These are phyloP conservation scores for Marcusenius ussheri DNA, from an alignment of 2,113 vertebrate species.

Conservation along the genomic window DNA sequence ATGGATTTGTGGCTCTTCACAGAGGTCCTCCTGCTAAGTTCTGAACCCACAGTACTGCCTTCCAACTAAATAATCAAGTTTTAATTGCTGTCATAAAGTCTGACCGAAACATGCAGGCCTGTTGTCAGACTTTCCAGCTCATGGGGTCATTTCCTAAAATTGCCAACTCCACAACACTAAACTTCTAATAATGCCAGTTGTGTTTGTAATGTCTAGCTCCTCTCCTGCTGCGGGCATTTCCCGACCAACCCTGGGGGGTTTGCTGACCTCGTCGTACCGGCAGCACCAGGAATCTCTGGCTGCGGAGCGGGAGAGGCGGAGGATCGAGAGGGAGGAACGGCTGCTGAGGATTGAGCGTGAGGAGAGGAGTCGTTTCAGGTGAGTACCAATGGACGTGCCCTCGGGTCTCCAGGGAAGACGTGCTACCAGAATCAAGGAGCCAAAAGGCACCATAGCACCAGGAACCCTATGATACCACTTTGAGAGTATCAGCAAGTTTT, in stretches of 20 bases:
- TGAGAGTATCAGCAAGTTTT: not conserved
- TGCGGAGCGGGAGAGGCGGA: conserved; percentile 80
- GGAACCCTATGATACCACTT: not conserved
- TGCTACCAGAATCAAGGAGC: not conserved
- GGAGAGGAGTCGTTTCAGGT: conserved; percentile 92
- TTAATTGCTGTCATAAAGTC: not conserved
- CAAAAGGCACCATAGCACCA: not conserved
- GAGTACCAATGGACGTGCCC: conserved; percentile 35
- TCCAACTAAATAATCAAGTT: not conserved
- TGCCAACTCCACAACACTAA: not conserved
- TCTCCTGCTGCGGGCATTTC: conserved; percentile 15
- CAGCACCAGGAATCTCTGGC: conserved; percentile 93
- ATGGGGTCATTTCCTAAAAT: not conserved
- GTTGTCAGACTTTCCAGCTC: not conserved
- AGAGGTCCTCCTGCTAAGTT: not conserved
- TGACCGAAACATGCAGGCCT: not conserved
- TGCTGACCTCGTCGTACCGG: conserved; percentile 84
- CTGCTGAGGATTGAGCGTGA: conserved; percentile 89
- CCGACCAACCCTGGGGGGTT: conserved; percentile 71
- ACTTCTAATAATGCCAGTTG: not conserved
- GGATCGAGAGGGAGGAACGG: conserved; percentile 87
- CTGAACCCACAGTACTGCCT: not conserved
- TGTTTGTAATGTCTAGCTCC: not conserved
- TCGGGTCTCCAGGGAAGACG: not conserved
- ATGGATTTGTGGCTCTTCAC: not conserved